Evolutionary conservation across 2,113 vertebrate species (phyloP), one percentile per base, ranked within the genome.

Genomic region (Entelurus aequoreus): DNA sequence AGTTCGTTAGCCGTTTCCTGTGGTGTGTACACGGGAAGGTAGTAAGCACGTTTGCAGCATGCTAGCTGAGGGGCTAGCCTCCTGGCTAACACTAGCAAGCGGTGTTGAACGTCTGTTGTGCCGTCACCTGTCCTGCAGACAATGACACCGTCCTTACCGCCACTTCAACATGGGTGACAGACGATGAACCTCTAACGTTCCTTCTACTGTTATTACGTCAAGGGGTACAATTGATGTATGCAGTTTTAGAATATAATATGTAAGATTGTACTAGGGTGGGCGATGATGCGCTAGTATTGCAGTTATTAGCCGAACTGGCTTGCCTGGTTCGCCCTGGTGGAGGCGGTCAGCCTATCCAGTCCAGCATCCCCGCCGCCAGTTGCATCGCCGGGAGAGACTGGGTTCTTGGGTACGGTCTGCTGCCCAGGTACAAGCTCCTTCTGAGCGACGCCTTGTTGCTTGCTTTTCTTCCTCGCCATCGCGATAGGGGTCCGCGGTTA

Each of bases 391-490:
- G 85, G 86, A 88, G 87, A 84, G 82, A 85, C 88, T 62, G 87
- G 77, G 76, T 75, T 91, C 89, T 90, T 92, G 87, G 85, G 71
- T 79, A 54, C 81, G 78, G 66, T 84, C 88, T 92, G 89, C 88
- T 89, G 88, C 84, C 84, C 88, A 19, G 89, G 77, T 73, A 84
- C 84, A 66, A 86, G 76, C 85, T 90, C 89, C 85, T 92, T 91
- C 77, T 88, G 84, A 48, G 76, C 86, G 62, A 84, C 87, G 68
- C 87, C 88, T 74, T 87, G 88, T 78, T 88, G 92, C 79, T 93
- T 95, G 77, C 91, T 94, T 88, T 93, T 92, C 89, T 93, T 93
- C 88, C 94, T 92, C 71, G 93, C 92, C 94, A 95, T 94, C 4
- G 67, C 87, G 74, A 65, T 66, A 60, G 28, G 50, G 65, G 72